phyloP scores from a whole-genome alignment of 2,113 vertebrate species.

The Cephalopterus ornatus region DNA sequence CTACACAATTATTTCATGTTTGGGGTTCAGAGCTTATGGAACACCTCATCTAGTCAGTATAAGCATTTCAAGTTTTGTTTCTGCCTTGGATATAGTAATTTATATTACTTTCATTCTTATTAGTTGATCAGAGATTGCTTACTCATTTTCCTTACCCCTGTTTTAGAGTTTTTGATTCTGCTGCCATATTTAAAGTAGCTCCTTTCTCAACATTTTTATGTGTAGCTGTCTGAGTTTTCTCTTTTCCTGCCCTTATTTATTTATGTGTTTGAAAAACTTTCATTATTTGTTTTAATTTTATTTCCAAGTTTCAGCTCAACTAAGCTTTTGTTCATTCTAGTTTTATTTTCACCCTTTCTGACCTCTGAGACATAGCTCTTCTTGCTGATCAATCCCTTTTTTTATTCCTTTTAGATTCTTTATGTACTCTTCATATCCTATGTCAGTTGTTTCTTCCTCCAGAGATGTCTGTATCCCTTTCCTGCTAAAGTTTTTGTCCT shows the following conservation, averaged over 20 bases:
- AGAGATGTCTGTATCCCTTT: not conserved
- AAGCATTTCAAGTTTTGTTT: not conserved
- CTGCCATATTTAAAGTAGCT: not conserved
- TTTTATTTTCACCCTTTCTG: not conserved
- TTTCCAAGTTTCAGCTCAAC: not conserved
- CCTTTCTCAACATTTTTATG: not conserved
- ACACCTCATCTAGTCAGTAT: not conserved
- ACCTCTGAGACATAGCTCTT: not conserved
- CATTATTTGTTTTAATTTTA: not conserved
- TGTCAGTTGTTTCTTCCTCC: not conserved
- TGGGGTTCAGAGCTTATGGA: not conserved
- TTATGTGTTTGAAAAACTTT: not conserved
- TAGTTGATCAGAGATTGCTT: not conserved
- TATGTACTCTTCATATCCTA: not conserved
- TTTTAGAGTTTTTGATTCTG: not conserved
- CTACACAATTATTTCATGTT: not conserved
- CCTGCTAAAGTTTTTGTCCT: not conserved
- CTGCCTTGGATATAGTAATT: not conserved
- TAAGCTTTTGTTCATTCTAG: not conserved
- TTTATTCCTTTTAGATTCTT: not conserved
- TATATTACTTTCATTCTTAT: not conserved
- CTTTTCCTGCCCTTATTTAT: not conserved
- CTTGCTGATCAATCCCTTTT: conserved; percentile 19
- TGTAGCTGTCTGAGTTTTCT: not conserved
- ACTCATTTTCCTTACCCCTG: not conserved